A percentile compares a stretch with the other conserved stretches of the same genome.
phyloP scores from a whole-genome alignment of 2,797 vertebrate genomes.

The Enteromius mattozi region DNA sequence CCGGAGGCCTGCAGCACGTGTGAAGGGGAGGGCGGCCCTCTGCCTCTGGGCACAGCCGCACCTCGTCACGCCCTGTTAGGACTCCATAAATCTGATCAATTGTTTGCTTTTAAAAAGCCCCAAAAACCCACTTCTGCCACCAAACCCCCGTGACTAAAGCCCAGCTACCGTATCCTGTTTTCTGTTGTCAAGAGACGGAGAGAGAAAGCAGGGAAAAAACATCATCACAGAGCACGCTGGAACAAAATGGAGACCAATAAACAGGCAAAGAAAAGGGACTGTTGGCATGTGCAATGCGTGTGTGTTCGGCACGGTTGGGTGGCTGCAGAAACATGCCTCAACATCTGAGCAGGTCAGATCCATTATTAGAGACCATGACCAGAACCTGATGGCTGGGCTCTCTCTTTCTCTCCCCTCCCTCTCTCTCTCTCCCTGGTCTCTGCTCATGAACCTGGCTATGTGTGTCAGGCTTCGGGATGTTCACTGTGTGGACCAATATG shows the following conservation, averaged over 20 bases:
- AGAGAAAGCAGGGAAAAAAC: slow-evolving; percentile 50
- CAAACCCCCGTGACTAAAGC: slow-evolving; percentile 72
- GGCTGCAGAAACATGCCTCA: slow-evolving; percentile 50
- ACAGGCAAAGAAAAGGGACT: slow-evolving; percentile 47
- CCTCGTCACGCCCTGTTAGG: slow-evolving; percentile 75
- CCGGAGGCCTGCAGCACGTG: slow-evolving; percentile 21
- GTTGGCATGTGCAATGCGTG: slow-evolving; percentile 36
- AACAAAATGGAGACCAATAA: slow-evolving; percentile 62
- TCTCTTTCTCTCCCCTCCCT: slow-evolving; percentile 29
- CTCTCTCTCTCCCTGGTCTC: neutral
- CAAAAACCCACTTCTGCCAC: slow-evolving; percentile 64
- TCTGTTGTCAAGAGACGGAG: slow-evolving; percentile 62
- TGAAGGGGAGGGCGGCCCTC: slow-evolving; percentile 42
- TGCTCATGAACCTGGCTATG: slow-evolving; percentile 32
- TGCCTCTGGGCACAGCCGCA: slow-evolving; percentile 63
- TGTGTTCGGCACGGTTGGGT: slow-evolving; percentile 51
- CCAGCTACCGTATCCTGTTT: slow-evolving; percentile 71
- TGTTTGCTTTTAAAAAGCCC: slow-evolving; percentile 63
- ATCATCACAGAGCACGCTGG: slow-evolving; percentile 59
- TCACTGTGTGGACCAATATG: neutral
- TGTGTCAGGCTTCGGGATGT: slow-evolving; percentile 27
- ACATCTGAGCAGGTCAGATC: slow-evolving; percentile 56
- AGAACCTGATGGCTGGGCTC: slow-evolving; percentile 63
- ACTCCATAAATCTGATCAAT: slow-evolving; percentile 79
- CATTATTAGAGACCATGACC: slow-evolving; percentile 65